A percentile compares a stretch with the other conserved stretches of the same genome.
Conservation (phyloP, 2,113 vertebrate genomes). For the Dipodomys merriami region DNA sequence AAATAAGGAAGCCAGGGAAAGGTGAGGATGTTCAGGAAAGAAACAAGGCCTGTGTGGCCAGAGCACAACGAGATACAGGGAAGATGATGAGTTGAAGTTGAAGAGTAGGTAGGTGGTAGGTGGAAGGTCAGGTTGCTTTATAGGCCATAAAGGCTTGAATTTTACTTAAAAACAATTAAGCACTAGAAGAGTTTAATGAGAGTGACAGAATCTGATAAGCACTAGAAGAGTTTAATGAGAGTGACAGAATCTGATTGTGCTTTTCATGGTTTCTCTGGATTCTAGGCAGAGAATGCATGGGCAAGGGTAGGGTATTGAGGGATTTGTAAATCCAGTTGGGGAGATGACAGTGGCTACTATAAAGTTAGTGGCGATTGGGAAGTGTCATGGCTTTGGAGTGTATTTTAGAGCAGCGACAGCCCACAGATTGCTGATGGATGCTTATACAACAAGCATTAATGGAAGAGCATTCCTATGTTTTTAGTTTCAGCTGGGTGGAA, state of each 20-base stretch:
- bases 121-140: neutral
- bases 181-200: neutral
- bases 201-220: neutral
- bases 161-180: neutral
- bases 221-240: neutral
- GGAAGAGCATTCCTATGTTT: neutral
- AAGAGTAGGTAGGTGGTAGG: neutral
- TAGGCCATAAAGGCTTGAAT: neutral
- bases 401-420: neutral
- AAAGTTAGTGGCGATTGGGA: neutral
- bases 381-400: neutral
- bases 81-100: neutral
- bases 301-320: neutral
- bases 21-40: neutral
- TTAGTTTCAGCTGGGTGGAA: neutral
- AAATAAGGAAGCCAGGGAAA: neutral
- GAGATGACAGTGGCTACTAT: neutral
- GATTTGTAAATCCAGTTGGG: neutral
- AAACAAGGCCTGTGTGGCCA: neutral
- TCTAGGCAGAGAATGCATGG: neutral
- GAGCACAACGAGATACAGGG: neutral
- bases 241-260: neutral
- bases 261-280: neutral
- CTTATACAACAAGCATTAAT: neutral
- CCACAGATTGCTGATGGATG: neutral